These are phyloP conservation scores for Tetranychus cinnabarinus DNA, from an alignment of 1,140 invertebrate species.

Conservation along the genomic window DNA sequence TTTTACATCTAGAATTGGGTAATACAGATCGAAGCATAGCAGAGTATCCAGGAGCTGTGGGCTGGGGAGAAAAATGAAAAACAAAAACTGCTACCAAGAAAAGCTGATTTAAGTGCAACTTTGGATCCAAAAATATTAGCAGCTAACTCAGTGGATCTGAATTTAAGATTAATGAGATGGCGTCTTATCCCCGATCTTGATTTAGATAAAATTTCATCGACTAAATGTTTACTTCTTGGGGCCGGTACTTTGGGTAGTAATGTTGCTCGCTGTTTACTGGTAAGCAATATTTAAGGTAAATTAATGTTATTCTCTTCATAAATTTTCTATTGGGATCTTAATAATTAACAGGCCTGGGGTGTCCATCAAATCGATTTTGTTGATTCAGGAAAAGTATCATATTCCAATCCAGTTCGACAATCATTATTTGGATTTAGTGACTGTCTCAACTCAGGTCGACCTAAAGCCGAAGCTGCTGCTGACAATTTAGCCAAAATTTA, in stretches of 20 bases:
- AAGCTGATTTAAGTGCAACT: conserved; percentile 49
- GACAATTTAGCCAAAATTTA: conserved; percentile 53
- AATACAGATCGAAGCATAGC: not conserved
- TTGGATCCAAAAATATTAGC: conserved; percentile 67
- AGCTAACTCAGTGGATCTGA: conserved; percentile 66
- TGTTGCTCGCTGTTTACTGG: conserved; percentile 67
- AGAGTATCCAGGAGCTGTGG: conserved; percentile 35
- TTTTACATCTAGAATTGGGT: not conserved
- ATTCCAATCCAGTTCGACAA: conserved; percentile 89
- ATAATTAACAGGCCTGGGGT: conserved; percentile 97
- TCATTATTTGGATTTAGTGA: conserved; percentile 70
- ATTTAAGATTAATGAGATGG: conserved; percentile 96
- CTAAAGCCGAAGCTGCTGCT: conserved; percentile 68
- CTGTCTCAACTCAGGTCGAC: conserved; percentile 40
- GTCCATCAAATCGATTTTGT: conserved; percentile 71
- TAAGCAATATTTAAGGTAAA: conserved; percentile 20
- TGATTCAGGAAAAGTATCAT: conserved; percentile 73
- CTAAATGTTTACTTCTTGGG: conserved; percentile 74
- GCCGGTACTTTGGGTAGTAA: conserved; percentile 91
- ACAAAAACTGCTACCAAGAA: conserved; percentile 57
- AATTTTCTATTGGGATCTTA: too few relatives aligned
- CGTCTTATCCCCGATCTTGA: conserved; percentile 68
- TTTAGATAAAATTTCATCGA: conserved; percentile 47
- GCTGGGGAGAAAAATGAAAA: conserved; percentile 77
- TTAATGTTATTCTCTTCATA: conserved; percentile 4